phyloP scores from a whole-genome alignment of 2,888 invertebrate species.

The Melanotus villosus region DNA sequence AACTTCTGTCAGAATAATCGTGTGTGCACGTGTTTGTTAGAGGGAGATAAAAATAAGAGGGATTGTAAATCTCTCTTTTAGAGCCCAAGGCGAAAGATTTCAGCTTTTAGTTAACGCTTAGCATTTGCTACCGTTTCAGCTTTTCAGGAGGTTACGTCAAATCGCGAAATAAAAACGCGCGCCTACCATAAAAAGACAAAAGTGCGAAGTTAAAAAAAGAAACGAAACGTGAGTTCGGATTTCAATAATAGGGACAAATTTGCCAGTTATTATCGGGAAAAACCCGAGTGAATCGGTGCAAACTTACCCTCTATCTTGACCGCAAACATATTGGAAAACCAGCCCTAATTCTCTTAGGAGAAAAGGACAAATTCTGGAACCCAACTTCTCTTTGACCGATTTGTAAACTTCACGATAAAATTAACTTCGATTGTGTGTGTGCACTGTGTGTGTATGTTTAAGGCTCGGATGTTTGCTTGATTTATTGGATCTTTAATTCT shows the following conservation, averaged over 20 bases:
- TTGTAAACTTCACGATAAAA: too few species aligned
- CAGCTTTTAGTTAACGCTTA: constrained; percentile 34
- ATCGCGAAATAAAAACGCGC: constrained; percentile 15
- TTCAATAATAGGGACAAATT: too few species aligned
- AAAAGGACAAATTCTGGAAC: too few species aligned
- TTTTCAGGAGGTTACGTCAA: constrained; percentile 12
- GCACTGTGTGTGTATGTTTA: too few species aligned
- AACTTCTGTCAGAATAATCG: constrained; percentile 15
- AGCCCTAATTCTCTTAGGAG: too few species aligned
- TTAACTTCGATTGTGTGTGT: too few species aligned
- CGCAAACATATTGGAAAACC: neutral
- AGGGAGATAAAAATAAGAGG: constrained; percentile 37
- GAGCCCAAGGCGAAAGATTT: constrained; percentile 33
- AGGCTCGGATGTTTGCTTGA: too few species aligned
- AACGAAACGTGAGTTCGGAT: too few species aligned
- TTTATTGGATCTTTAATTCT: too few species aligned
- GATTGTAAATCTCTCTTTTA: constrained; percentile 25
- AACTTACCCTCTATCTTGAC: neutral
- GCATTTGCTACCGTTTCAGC: constrained; percentile 29
- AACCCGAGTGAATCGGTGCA: neutral
- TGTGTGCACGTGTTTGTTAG: constrained; percentile 38
- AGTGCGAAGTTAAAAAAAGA: neutral
- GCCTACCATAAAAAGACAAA: too few species aligned
- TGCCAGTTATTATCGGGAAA: too few species aligned
- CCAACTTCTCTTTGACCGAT: too few species aligned